phyloP scores from a whole-genome alignment of 2,797 vertebrate genomes.

The Falco concolor region DNA sequence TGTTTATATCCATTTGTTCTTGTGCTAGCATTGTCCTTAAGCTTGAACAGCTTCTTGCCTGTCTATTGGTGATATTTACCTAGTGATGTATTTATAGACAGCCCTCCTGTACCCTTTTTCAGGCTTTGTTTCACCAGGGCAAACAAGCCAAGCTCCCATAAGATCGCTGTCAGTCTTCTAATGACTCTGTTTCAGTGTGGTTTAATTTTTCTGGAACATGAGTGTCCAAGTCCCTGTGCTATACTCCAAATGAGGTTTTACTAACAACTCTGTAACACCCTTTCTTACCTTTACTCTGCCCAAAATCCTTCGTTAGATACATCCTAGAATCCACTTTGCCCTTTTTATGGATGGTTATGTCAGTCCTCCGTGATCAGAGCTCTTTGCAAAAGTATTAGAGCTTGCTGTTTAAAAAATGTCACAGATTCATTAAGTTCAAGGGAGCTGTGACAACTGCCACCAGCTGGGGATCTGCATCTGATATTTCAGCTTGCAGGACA shows the following conservation, averaged over 20 bases:
- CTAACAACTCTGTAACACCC: background rate
- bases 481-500: constrained; percentile 24
- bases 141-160: background rate
- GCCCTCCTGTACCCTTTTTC: background rate
- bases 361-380: background rate
- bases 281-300: background rate
- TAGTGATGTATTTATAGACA: constrained; percentile 1
- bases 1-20: background rate
- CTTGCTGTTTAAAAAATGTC: background rate
- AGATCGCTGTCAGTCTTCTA: background rate
- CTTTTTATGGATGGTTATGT: background rate
- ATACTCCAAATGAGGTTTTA: background rate
- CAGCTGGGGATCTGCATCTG: constrained; percentile 29
- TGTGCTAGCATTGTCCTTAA: background rate
- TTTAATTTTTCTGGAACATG: background rate
- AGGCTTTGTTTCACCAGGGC: constrained; percentile 26
- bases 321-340: background rate
- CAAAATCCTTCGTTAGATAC: background rate
- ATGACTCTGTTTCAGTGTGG: background rate
- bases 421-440: background rate
- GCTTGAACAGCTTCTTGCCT: background rate
- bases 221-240: background rate
- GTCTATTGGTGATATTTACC: constrained; percentile 24
- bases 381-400: background rate
- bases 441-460: constrained; percentile 10